phyloP scores from a whole-genome alignment of 2,888 invertebrate species.

The Heliconius hortense region DNA sequence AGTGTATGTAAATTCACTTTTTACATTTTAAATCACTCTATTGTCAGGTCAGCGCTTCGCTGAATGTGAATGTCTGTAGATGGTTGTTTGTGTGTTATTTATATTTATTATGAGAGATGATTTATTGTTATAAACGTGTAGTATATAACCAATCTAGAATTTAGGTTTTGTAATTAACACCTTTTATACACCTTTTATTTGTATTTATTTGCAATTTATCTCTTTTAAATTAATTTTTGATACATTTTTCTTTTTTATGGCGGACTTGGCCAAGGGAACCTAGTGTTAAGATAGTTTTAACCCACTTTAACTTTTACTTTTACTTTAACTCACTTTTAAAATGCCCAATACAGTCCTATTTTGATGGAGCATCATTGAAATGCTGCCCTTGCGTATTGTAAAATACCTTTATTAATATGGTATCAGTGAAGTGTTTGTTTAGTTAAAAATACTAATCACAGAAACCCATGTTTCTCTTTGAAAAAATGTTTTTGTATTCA shows the following conservation, averaged over 20 bases:
- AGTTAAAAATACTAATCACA: background rate
- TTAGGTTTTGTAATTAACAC: background rate
- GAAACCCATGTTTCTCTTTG: background rate
- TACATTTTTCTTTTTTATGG: background rate
- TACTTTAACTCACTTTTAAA: background rate
- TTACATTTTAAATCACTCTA: conserved; percentile 18
- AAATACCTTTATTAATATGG: background rate
- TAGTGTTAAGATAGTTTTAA: too few relatives aligned
- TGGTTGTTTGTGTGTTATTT: background rate
- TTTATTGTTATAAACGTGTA: background rate
- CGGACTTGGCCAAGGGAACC: background rate
- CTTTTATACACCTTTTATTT: background rate
- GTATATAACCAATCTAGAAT: background rate
- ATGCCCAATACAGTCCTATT: background rate
- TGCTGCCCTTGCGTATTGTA: background rate
- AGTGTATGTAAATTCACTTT: conserved; percentile 10
- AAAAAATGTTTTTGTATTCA: background rate
- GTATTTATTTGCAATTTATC: background rate
- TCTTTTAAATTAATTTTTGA: background rate
- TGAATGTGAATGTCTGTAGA: background rate
- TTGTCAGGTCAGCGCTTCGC: background rate
- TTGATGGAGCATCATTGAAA: background rate
- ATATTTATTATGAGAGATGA: background rate
- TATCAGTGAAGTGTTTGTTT: background rate
- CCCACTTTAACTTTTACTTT: too few relatives aligned